Evolutionary conservation across 2,888 invertebrate genomes (phyloP), one percentile per base, ranked within the genome.

Genomic region (Leptura quadrifasciata): DNA sequence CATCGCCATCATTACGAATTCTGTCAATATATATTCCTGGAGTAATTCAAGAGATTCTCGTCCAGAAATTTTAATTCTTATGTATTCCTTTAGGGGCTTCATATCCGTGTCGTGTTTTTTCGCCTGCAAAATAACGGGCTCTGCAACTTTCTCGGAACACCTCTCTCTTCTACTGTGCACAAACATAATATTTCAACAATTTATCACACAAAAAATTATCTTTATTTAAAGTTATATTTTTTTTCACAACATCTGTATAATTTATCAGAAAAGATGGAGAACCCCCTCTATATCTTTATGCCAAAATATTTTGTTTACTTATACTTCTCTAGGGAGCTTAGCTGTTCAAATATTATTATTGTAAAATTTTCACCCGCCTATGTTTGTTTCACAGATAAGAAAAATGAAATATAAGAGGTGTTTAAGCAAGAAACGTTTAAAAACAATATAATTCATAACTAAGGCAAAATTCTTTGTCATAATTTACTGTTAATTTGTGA

Each of bases 1-100:
- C 79, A 94, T 90, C 12, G 91, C 91, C 81, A 92, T 90, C 88
- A 95, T 90, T 76, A 93, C 91, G 80, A 93, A 91, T 8, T 91
- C 90, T 24, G 91, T 91, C 65, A 95, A 90, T 18, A 93, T 86
- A 88, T 94, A 94, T 72, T 91, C 91, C 0, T 91, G 91, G 64
- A 96, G 88, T 58, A 92, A 90, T 65, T 90, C 88, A 60, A 90
- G 91, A 82, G 95, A 86, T 78, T 92, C 91, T 20, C 88, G 89
- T 83, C 94, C 92, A 6, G 87, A 85, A 39, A 92, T 82, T 12
- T 90, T 89, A 31, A 91, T 81, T 77, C 90, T 89, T 8, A 85
- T 76, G 67, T 87, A 89, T 80, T 91, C 89, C 0, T 86, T 83
- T 74, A 90, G 81, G 64, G 92, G 91, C 83, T 90, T 73, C 9